phyloP scores from a whole-genome alignment of 2,888 invertebrate genomes.

The Xestia sexstrigata region DNA sequence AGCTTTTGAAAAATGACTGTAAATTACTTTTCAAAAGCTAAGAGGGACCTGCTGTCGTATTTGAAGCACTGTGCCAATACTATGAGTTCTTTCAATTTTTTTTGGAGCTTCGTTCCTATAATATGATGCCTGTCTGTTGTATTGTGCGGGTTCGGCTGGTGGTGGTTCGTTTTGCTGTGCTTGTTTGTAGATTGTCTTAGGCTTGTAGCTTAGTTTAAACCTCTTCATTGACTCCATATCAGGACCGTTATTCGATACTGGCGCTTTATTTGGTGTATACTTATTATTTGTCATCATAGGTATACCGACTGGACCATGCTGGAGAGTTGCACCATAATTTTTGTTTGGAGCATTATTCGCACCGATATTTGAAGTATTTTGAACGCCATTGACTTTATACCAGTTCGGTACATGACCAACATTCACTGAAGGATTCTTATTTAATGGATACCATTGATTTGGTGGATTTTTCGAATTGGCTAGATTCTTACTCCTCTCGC shows the following conservation, averaged over 20 bases:
- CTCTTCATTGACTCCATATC: background rate
- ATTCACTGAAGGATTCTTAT: background rate
- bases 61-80: background rate
- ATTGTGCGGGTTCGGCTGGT: background rate
- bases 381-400: background rate
- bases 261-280: background rate
- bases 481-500: background rate
- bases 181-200: background rate
- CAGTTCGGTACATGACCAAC: background rate
- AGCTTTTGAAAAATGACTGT: no score
- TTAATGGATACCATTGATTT: background rate
- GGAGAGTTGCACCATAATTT: background rate
- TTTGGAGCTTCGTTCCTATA: background rate
- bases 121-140: background rate
- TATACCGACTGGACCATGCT: background rate
- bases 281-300: background rate
- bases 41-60: conserved; percentile 19
- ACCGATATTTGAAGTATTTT: background rate
- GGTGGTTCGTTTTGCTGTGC: no score
- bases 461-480: background rate
- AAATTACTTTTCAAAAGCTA: background rate
- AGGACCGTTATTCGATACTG: background rate
- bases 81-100: background rate
- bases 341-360: background rate
- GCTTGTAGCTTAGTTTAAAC: background rate